These are phyloP conservation scores for Setophaga petechia DNA, from an alignment of 2,113 vertebrate genomes.

Conservation along the genomic window DNA sequence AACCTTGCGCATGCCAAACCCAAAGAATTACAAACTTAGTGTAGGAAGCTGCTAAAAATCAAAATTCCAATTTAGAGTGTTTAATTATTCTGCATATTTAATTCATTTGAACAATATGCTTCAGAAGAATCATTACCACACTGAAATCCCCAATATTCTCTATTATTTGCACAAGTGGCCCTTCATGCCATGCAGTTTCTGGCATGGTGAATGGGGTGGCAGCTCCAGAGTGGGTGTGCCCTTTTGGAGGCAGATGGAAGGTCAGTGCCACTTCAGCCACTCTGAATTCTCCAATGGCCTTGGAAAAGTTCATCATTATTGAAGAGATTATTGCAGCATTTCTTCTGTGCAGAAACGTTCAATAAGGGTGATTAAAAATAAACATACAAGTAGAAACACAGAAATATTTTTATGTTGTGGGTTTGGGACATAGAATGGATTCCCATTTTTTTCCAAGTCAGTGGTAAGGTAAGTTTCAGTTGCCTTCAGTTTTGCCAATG, in stretches of 20 bases:
- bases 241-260: constrained; percentile 46
- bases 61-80: background rate
- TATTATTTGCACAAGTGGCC: constrained; percentile 43
- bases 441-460: background rate
- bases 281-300: background rate
- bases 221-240: constrained; percentile 24
- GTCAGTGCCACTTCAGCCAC: background rate
- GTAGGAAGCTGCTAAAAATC: background rate
- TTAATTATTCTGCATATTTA: constrained; percentile 34
- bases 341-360: background rate
- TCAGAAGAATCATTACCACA: constrained; percentile 37
- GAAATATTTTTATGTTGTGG: background rate
- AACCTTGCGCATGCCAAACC: background rate
- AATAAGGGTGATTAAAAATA: background rate
- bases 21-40: background rate
- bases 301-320: background rate
- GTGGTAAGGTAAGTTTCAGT: background rate
- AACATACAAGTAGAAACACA: background rate
- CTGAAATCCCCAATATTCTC: constrained; percentile 43
- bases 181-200: background rate
- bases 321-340: background rate
- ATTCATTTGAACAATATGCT: constrained; percentile 35
- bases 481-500: background rate
- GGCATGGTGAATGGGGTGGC: constrained; percentile 14
- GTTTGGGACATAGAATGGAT: background rate